phyloP scores from a whole-genome alignment of 2,797 vertebrate species.

The Smutsia gigantea region DNA sequence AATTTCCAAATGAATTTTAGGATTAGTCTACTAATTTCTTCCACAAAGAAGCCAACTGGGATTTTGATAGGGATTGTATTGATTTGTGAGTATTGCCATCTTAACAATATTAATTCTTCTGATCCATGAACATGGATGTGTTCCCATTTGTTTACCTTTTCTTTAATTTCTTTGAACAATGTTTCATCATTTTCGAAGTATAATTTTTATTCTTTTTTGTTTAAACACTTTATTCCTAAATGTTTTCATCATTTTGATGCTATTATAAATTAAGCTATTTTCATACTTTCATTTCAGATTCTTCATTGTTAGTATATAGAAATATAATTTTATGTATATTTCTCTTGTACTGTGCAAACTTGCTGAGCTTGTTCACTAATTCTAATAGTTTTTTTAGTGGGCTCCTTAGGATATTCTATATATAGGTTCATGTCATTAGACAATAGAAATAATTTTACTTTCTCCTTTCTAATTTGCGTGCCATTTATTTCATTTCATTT shows the following conservation, averaged over 20 bases:
- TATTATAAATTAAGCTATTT: not conserved
- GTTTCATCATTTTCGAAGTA: not conserved
- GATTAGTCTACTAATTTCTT: not conserved
- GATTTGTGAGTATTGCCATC: not conserved
- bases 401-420: not conserved
- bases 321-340: not conserved
- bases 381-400: not conserved
- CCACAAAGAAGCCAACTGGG: not conserved
- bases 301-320: not conserved
- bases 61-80: not conserved
- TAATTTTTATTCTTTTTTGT: not conserved
- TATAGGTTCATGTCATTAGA: not conserved
- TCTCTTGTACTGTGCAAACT: not conserved
- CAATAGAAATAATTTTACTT: not conserved
- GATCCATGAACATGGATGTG: not conserved
- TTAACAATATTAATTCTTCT: not conserved
- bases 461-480: not conserved
- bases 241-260: not conserved
- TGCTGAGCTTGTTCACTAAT: not conserved
- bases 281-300: not conserved
- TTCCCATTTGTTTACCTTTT: not conserved
- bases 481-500: constrained; percentile 1
- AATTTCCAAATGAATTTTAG: not conserved
- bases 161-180: constrained; percentile 9
- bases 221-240: not conserved